Evolutionary conservation across 2,888 invertebrate genomes (phyloP).

Genomic region (Stegophylla sp.): DNA sequence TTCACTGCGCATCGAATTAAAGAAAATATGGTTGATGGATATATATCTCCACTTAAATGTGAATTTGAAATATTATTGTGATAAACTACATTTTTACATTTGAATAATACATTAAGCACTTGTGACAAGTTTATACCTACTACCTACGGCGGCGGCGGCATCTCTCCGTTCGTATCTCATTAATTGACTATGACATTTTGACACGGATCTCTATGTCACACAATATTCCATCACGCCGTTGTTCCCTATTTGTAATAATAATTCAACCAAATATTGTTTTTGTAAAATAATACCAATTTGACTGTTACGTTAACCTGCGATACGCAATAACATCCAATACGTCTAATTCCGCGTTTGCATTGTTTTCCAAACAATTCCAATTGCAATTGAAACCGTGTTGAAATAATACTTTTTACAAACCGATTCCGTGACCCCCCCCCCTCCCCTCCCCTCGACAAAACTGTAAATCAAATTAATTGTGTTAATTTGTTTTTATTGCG

Average conservation of each 20-base stretch:
- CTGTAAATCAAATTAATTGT: too few species aligned
- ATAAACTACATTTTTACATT: slow-evolving; percentile 26
- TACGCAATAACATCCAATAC: too few species aligned
- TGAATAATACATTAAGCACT: slow-evolving; percentile 26
- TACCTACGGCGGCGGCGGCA: too few species aligned
- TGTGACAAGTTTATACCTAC: slow-evolving; percentile 23
- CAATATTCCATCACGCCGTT: neutral
- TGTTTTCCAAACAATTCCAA: too few species aligned
- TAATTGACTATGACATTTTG: slow-evolving; percentile 30
- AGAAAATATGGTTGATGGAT: neutral
- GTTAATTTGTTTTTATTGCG: too few species aligned
- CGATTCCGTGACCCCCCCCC: too few species aligned
- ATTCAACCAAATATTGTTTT: neutral
- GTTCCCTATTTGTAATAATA: neutral
- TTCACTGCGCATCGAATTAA: neutral
- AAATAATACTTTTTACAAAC: too few species aligned
- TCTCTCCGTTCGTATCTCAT: neutral
- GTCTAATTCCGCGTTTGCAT: too few species aligned
- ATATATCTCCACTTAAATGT: neutral
- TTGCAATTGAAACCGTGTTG: too few species aligned
- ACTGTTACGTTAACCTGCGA: neutral
- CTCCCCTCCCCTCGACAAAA: too few species aligned
- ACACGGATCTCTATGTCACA: slow-evolving; percentile 9
- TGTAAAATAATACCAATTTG: slow-evolving; percentile 3
- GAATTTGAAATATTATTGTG: slow-evolving; percentile 22